These are phyloP conservation scores for Sorex maritimensis DNA, from an alignment of 2,797 vertebrate genomes.

Conservation along the genomic window DNA sequence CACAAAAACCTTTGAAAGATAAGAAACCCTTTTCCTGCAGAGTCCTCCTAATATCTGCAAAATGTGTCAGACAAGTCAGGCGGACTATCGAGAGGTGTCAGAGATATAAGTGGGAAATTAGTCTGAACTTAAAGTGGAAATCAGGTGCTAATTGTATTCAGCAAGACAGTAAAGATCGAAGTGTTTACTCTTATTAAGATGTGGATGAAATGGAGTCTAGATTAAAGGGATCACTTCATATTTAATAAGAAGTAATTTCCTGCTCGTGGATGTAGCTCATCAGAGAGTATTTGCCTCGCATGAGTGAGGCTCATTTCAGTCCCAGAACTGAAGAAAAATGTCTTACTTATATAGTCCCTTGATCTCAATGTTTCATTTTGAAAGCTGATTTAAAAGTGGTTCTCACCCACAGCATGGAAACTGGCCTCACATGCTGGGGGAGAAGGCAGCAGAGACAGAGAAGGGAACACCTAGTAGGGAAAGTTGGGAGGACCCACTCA, in stretches of 20 bases:
- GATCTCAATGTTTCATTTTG: constrained; percentile 30
- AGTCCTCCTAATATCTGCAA: constrained; percentile 71
- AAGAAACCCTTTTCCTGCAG: constrained; percentile 56
- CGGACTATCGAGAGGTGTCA: constrained; percentile 80
- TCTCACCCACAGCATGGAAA: not conserved
- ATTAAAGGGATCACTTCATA: not conserved
- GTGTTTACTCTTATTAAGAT: constrained; percentile 56
- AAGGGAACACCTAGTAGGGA: too few species aligned
- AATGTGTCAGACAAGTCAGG: constrained; percentile 80
- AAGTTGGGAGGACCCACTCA: too few species aligned
- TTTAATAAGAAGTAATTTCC: constrained; percentile 43
- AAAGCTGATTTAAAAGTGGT: constrained; percentile 50
- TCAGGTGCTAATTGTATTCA: constrained; percentile 82
- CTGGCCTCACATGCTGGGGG: too few species aligned
- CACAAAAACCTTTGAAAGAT: constrained; percentile 70
- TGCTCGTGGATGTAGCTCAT: too few species aligned
- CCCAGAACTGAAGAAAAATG: not conserved
- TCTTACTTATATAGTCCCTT: constrained; percentile 41
- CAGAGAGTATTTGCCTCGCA: too few species aligned
- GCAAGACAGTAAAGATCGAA: constrained; percentile 65
- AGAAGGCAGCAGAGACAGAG: too few species aligned
- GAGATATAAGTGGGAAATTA: constrained; percentile 73
- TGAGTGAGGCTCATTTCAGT: too few species aligned
- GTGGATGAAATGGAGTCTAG: constrained; percentile 29
- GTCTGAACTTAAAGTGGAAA: constrained; percentile 65